Conservation (phyloP, 2,113 vertebrate species). For the Rhinopomastus cyanomelas region DNA sequence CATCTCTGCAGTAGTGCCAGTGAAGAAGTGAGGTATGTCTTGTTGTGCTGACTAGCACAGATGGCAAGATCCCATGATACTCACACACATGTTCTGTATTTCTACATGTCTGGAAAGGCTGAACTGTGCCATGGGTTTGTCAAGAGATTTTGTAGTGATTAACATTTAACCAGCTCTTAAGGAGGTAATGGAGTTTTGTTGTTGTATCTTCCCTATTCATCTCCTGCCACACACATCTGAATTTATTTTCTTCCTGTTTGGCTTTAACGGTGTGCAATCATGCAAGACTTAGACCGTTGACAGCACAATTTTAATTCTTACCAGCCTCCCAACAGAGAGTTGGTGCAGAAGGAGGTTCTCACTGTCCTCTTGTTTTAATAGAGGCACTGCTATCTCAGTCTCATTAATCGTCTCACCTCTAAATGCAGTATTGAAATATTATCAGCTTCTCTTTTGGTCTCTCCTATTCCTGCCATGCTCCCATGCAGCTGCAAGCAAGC, state of each 20-base stretch:
- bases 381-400: constrained; percentile 17
- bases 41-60: not conserved
- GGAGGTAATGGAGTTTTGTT: constrained; percentile 10
- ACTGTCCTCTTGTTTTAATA: constrained; percentile 12
- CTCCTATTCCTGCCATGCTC: not conserved
- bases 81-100: not conserved
- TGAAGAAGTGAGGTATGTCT: not conserved
- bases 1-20: not conserved
- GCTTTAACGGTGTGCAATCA: constrained; percentile 62
- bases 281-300: constrained; percentile 35
- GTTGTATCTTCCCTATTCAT: constrained; percentile 20
- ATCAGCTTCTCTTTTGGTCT: not conserved
- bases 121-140: not conserved
- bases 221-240: constrained; percentile 21
- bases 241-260: constrained; percentile 65
- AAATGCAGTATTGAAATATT: not conserved
- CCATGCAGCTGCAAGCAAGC: accelerated
- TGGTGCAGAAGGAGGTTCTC: constrained; percentile 14
- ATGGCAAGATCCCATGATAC: not conserved
- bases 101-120: not conserved
- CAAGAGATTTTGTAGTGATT: constrained; percentile 24
- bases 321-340: constrained; percentile 10
- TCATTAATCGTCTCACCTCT: constrained; percentile 40
- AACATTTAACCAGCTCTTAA: constrained; percentile 33
- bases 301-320: constrained; percentile 63